phyloP scores from a whole-genome alignment of 2,797 vertebrate genomes.

The Perodicticus potto region DNA sequence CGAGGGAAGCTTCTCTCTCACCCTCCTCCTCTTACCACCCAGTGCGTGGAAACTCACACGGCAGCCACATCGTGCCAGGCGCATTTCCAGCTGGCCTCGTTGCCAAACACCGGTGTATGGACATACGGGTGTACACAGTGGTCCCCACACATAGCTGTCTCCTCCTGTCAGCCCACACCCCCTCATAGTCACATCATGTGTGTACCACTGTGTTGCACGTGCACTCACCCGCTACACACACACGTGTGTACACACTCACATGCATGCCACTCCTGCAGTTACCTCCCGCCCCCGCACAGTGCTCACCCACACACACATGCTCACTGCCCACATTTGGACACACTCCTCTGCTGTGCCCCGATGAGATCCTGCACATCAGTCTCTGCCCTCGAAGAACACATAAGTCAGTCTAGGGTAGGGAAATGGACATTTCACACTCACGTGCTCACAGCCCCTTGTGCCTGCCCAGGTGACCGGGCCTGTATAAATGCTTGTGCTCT shows the following conservation, averaged over 20 bases:
- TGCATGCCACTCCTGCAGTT: not conserved
- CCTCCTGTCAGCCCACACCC: not conserved
- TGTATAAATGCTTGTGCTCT: not conserved
- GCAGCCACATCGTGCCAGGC: not conserved
- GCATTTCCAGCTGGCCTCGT: not conserved
- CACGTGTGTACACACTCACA: not conserved
- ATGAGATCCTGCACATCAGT: not conserved
- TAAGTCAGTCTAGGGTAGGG: too few species aligned
- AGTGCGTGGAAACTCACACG: not conserved
- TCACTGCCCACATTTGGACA: not conserved
- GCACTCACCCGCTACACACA: not conserved
- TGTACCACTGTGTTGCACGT: accelerated
- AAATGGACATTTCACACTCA: not conserved
- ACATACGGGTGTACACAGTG: not conserved
- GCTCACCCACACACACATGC: not conserved
- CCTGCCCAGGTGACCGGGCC: accelerated
- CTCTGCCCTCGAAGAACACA: not conserved
- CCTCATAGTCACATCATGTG: not conserved
- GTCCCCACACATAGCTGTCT: too few species aligned
- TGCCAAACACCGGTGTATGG: not conserved
- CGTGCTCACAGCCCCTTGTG: not conserved
- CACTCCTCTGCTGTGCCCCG: not conserved
- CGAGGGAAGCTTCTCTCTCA: accelerated
- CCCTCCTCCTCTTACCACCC: not conserved
- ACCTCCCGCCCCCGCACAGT: not conserved